Evolutionary conservation across 2,113 vertebrate genomes (phyloP).

Genomic region (Coregonus clupeaformis): DNA sequence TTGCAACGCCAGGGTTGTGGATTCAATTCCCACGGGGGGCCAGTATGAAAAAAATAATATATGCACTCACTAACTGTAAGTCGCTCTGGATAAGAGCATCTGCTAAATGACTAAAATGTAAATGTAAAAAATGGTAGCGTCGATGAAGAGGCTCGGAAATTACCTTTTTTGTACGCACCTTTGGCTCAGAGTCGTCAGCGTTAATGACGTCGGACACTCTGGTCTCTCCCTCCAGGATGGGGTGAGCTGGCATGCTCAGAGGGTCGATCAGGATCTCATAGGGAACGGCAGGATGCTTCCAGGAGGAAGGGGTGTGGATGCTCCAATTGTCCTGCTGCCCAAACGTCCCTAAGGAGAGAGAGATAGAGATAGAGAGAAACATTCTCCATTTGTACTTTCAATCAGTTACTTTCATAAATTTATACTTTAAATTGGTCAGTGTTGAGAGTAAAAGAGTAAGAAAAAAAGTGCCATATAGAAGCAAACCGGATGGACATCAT

Average conservation of each 20-base stretch:
- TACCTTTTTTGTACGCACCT: conserved; percentile 39
- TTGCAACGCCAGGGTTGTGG: too few species aligned
- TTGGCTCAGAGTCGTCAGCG: conserved; percentile 21
- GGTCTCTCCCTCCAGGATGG: conserved; percentile 29
- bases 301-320: conserved; percentile 70
- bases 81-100: too few species aligned
- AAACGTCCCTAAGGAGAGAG: conserved; percentile 68
- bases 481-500: too few species aligned
- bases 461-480: too few species aligned
- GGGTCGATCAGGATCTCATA: conserved; percentile 69
- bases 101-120: too few species aligned
- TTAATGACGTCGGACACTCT: conserved; percentile 14
- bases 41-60: too few species aligned
- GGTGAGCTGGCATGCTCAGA: conserved; percentile 63
- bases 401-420: too few species aligned
- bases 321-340: conserved; percentile 71
- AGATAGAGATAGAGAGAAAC: conserved; percentile 1
- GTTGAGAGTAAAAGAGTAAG: background rate
- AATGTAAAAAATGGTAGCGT: too few species aligned
- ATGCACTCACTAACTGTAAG: too few species aligned
- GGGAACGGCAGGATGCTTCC: conserved; percentile 73
- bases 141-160: background rate
- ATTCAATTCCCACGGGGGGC: too few species aligned
- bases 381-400: background rate
- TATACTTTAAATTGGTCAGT: background rate